phyloP scores from a whole-genome alignment of 2,113 vertebrate species.

The Zeus faber region DNA sequence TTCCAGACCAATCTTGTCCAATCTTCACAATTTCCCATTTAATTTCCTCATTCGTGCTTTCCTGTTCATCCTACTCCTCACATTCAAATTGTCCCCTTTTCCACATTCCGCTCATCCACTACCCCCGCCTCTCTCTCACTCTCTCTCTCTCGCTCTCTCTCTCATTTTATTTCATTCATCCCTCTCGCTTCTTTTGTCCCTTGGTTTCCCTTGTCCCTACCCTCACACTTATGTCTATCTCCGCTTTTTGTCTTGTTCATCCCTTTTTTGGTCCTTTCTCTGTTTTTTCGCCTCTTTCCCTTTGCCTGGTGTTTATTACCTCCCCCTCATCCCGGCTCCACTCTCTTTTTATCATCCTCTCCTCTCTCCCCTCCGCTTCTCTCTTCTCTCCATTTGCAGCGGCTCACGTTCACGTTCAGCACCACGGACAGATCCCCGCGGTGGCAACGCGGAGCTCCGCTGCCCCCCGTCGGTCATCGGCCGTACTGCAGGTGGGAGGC shows the following conservation, averaged over 20 bases:
- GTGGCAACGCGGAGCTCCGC: constrained; percentile 42
- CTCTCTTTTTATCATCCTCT: neutral
- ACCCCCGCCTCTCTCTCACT: neutral
- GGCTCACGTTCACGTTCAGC: constrained; percentile 53
- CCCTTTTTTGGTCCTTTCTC: too few relatives aligned
- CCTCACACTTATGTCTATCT: neutral
- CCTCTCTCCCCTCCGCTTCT: constrained; percentile 6
- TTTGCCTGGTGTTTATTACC: neutral
- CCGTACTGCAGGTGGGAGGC: neutral
- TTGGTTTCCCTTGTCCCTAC: neutral
- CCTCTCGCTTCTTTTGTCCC: neutral
- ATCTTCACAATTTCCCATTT: too few relatives aligned
- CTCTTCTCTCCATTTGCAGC: constrained; percentile 28
- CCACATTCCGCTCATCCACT: constrained; percentile 1
- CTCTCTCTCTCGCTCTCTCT: neutral
- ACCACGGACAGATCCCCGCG: constrained; percentile 46
- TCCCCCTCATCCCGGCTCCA: neutral
- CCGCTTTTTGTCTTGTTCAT: too few relatives aligned
- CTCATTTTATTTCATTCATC: neutral
- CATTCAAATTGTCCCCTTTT: neutral
- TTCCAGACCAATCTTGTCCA: too few relatives aligned
- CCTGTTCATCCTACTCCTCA: constrained; percentile 5
- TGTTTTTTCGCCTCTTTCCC: too few relatives aligned
- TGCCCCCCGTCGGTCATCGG: constrained; percentile 60
- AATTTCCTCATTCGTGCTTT: too few relatives aligned